Evolutionary conservation across 2,888 invertebrate genomes (phyloP).

Genomic region (Girardia tigrina): DNA sequence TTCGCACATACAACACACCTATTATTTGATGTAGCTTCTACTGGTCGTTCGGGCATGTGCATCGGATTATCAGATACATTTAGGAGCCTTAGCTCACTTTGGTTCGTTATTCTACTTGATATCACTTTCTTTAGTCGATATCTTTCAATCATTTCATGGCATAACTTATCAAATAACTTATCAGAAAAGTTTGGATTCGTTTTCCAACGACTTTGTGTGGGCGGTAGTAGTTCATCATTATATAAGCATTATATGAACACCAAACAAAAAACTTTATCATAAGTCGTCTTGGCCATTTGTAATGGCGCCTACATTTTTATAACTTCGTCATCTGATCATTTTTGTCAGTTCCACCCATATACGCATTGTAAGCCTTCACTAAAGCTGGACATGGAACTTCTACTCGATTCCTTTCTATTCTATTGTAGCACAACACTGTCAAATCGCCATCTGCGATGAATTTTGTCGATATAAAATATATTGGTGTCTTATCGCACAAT

Average conservation of each 20-base stretch:
- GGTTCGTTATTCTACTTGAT: conserved; percentile 13
- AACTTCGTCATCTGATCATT: conserved; percentile 37
- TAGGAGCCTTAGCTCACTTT: conserved; percentile 14
- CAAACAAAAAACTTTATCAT: conserved; percentile 37
- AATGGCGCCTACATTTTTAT: conserved; percentile 34
- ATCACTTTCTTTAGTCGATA: neutral
- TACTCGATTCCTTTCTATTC: conserved; percentile 24
- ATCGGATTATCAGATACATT: conserved; percentile 24
- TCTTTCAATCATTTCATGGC: conserved; percentile 24
- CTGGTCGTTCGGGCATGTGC: conserved; percentile 10
- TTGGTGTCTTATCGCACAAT: conserved; percentile 37
- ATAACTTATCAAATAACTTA: conserved; percentile 16
- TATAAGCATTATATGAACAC: conserved; percentile 34
- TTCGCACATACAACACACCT: conserved; percentile 4
- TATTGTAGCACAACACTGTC: conserved; percentile 10
- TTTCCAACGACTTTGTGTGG: conserved; percentile 26
- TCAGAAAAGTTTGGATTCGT: conserved; percentile 7
- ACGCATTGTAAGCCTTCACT: conserved; percentile 37
- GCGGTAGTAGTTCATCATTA: conserved; percentile 8
- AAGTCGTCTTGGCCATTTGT: conserved; percentile 37
- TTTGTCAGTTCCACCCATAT: conserved; percentile 38
- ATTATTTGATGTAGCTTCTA: conserved; percentile 31
- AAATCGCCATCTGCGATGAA: conserved; percentile 32
- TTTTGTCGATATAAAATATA: conserved; percentile 36
- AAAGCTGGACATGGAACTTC: conserved; percentile 30